A percentile compares a stretch with the other conserved stretches of the same genome.
phyloP scores from a whole-genome alignment of 64 coral and sea anemone genomes.

The Pocillopora damicornis region DNA sequence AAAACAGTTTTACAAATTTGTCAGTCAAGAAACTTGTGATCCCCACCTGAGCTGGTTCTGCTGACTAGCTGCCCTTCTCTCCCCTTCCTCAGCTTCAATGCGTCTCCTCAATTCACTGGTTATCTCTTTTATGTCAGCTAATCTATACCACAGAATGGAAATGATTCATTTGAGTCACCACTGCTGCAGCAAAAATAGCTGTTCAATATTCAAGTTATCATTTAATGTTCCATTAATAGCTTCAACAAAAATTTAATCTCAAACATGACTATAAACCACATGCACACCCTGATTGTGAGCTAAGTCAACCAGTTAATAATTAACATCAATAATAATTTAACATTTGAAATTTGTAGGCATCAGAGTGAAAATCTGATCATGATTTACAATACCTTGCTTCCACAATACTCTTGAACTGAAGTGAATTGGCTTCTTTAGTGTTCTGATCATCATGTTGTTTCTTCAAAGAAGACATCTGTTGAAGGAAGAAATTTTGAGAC shows the following conservation, averaged over 20 bases:
- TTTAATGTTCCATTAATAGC: background rate
- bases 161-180: too few relatives aligned
- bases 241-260: background rate
- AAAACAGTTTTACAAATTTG: too few relatives aligned
- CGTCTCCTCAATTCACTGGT: slow-evolving; percentile 79
- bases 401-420: slow-evolving; percentile 51
- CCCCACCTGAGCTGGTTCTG: slow-evolving; percentile 78
- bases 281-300: background rate
- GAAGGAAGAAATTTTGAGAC: background rate
- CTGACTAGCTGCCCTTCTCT: slow-evolving; percentile 73
- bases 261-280: background rate
- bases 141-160: slow-evolving; percentile 26
- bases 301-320: too few relatives aligned
- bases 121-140: slow-evolving; percentile 84
- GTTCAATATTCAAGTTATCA: background rate
- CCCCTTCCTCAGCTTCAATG: slow-evolving; percentile 80
- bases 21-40: too few relatives aligned
- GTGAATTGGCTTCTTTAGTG: slow-evolving; percentile 50
- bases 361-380: background rate
- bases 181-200: background rate
- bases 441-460: slow-evolving; percentile 72
- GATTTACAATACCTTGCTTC: slow-evolving; percentile 25
- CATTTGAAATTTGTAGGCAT: too few relatives aligned
- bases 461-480: slow-evolving; percentile 63
- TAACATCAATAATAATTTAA: too few relatives aligned